Evolutionary conservation across 2,113 vertebrate genomes (phyloP).

Genomic region (Brachirus orientalis): DNA sequence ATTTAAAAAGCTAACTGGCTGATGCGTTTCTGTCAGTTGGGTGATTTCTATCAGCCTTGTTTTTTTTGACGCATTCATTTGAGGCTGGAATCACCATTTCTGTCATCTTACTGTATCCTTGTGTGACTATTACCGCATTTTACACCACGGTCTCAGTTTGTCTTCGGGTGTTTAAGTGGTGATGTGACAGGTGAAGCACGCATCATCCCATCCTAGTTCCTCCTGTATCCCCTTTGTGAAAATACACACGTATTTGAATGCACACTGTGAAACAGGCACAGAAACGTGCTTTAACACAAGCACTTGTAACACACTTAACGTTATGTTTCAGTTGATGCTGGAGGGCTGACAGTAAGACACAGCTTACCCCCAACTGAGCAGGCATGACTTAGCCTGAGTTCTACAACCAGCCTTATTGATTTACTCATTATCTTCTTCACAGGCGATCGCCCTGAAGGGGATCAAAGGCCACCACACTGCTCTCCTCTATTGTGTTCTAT

Average conservation of each 20-base stretch:
- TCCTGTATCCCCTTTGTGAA: conserved; percentile 13
- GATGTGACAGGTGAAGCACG: conserved; percentile 33
- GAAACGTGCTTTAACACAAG: conserved; percentile 17
- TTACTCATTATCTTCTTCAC: conserved; percentile 92
- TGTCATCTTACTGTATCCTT: background rate
- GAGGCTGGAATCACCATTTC: background rate
- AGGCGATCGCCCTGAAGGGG: conserved; percentile 84
- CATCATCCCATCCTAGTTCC: conserved; percentile 11
- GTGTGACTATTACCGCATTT: background rate
- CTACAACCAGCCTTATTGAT: conserved; percentile 94
- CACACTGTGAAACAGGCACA: conserved; percentile 29
- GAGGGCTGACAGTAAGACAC: conserved; percentile 85
- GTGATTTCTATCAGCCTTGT: too few relatives aligned
- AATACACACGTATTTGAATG: conserved; percentile 23
- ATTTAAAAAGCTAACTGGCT: too few relatives aligned
- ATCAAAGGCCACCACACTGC: conserved; percentile 64
- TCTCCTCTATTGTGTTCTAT: conserved; percentile 38
- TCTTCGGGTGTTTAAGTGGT: conserved; percentile 28
- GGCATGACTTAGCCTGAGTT: conserved; percentile 91
- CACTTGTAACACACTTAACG: conserved; percentile 10
- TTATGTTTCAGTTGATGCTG: conserved; percentile 53
- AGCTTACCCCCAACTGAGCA: conserved; percentile 93
- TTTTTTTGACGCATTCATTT: background rate
- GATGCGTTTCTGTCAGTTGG: too few relatives aligned
- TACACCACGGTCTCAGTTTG: conserved; percentile 17